Evolutionary conservation across 1,140 invertebrate genomes (phyloP), one percentile per base, ranked within the genome.

Genomic region (Mylabris phalerata): DNA sequence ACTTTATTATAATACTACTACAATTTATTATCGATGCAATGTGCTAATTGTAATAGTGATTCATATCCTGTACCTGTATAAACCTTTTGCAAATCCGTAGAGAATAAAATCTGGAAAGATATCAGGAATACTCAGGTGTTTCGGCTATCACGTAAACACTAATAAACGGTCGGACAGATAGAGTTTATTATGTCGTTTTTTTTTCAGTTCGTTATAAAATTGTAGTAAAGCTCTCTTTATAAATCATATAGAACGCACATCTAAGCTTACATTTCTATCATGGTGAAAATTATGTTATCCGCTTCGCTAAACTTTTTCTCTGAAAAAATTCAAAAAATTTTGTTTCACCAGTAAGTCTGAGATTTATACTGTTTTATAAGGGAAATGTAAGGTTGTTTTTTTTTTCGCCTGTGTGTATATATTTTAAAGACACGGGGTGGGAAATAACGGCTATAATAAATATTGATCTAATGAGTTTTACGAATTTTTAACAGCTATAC

Each of bases 161-260:
- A 54, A 54, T 46, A 54, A 54, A 54, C 51, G 51, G 42, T 54
- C 51, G 51, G 50, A 54, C 42, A 54, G 51, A 45, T 27, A 39
- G 51, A 54, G 51, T 54, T 54, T 54, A 54, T 54, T 54, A 54
- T 54, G 51, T 54, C 51, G 51, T 54, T 54, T 54, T 19, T 54
- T 54, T 54, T 54, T 41, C n/a, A 54, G 51, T 38, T 32, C 51
- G 43, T 45, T 32, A 26, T 54, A 54, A 54, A 54, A 54, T 32
- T 54, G 25, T 54, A 54, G 46, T 46, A 54, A 54, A 46, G 51
- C 44, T 42, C 32, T 32, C 42, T 54, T 54, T 54, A 54, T 54
- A 54, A 54, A 54, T 54, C 51, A 54, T 54, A 54, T 54, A 54
- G 32, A 54, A 54, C 51, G 51, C 51, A 54, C 42, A 54, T 54